phyloP scores from a whole-genome alignment of 2,113 vertebrate genomes.

The Verasper variegatus region DNA sequence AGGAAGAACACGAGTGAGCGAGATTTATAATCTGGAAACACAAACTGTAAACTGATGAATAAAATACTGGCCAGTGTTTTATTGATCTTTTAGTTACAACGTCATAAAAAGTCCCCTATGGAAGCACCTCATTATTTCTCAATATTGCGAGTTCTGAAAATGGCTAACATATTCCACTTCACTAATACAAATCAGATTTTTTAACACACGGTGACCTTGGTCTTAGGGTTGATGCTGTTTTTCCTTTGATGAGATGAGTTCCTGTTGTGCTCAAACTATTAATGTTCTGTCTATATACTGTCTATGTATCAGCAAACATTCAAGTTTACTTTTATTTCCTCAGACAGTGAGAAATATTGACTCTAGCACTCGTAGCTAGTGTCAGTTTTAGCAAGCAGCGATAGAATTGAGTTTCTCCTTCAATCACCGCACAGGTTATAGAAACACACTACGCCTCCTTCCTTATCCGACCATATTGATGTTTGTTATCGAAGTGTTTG shows the following conservation, averaged over 20 bases:
- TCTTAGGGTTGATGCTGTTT: too few relatives aligned
- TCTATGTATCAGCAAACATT: not conserved
- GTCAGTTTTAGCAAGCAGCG: not conserved
- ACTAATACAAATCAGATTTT: too few relatives aligned
- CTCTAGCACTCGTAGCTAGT: not conserved
- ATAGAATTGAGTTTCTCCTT: conserved; percentile 11
- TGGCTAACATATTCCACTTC: too few relatives aligned
- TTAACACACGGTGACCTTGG: too few relatives aligned
- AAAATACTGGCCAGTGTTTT: too few relatives aligned
- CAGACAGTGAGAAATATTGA: conserved; percentile 4
- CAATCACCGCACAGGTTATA: not conserved
- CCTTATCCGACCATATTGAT: not conserved
- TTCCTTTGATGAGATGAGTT: not conserved
- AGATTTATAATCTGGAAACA: not conserved
- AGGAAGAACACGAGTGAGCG: not conserved
- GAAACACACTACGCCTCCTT: conserved; percentile 32
- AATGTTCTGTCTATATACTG: not conserved
- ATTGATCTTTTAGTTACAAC: too few relatives aligned
- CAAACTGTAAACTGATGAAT: not conserved
- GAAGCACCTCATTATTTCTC: too few relatives aligned
- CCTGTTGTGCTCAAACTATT: not conserved
- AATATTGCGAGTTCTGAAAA: too few relatives aligned
- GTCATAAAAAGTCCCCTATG: too few relatives aligned
- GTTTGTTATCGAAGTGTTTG: conserved; percentile 10
- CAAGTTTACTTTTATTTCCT: not conserved